These are phyloP conservation scores for Venustaconcha ellipsiformis DNA, from an alignment of 1,140 invertebrate genomes.

Conservation along the genomic window DNA sequence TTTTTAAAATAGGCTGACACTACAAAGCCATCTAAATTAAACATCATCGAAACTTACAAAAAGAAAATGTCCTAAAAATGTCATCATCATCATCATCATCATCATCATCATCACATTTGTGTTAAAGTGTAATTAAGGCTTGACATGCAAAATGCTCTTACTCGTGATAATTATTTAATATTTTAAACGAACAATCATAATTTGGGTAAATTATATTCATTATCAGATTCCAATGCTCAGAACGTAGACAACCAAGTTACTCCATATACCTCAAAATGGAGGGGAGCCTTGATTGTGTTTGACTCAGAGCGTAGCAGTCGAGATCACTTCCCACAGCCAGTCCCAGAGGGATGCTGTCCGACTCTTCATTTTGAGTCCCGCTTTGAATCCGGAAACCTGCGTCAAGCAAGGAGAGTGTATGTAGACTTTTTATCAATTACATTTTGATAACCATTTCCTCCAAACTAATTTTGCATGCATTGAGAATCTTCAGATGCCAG, in stretches of 20 bases:
- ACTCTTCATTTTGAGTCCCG: conserved; percentile 66
- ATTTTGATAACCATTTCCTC: too few species aligned
- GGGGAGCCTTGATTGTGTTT: conserved; percentile 60
- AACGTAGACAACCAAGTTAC: conserved; percentile 60
- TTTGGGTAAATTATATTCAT: neutral
- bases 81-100: neutral
- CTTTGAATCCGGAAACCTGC: conserved; percentile 68
- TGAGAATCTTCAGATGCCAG: too few species aligned
- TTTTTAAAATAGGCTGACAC: too few species aligned
- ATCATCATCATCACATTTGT: conserved; percentile 4
- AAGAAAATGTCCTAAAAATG: too few species aligned
- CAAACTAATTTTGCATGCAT: too few species aligned
- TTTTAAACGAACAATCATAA: neutral
- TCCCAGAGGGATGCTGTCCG: conserved; percentile 61
- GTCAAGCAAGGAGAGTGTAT: conserved; percentile 67
- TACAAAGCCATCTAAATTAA: too few species aligned
- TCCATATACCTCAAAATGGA: conserved; percentile 59
- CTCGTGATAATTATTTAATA: neutral
- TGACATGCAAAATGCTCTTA: neutral
- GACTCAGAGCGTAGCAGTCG: conserved; percentile 62
- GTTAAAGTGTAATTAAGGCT: neutral
- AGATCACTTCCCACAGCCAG: conserved; percentile 49
- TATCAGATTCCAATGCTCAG: conserved; percentile 47
- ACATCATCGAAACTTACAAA: too few species aligned
- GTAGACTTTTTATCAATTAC: conserved; percentile 21